Percentiles rank a stretch among this genome's conserved stretches.
phyloP scores from a whole-genome alignment of 2,113 vertebrate genomes.

The Pipra filicauda region DNA sequence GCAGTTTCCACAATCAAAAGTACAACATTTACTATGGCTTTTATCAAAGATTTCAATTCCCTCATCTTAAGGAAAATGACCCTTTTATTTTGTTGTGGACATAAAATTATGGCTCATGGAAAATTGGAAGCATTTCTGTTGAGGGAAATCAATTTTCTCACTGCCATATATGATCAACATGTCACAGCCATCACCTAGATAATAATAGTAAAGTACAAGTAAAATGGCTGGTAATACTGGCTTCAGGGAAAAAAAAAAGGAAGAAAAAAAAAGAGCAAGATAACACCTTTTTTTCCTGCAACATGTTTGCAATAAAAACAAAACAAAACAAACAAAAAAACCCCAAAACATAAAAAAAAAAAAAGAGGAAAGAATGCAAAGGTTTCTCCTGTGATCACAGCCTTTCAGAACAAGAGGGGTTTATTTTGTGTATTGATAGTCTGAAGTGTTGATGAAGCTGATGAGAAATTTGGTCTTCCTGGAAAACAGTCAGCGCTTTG shows the following conservation, averaged over 20 bases:
- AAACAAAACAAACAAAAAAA: conserved; percentile 4
- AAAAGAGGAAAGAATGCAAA: conserved; percentile 5
- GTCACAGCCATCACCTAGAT: conserved; percentile 86
- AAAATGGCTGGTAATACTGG: conserved; percentile 81
- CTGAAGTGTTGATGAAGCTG: conserved; percentile 70
- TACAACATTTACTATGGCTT: conserved; percentile 87
- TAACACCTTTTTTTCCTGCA: conserved; percentile 26
- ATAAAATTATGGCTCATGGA: conserved; percentile 97
- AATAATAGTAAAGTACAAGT: conserved; percentile 84
- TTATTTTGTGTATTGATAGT: conserved; percentile 60
- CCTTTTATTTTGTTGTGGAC: conserved; percentile 99
- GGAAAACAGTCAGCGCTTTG: conserved; percentile 71
- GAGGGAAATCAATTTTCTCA: conserved; percentile 98
- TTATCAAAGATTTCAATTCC: conserved; percentile 95
- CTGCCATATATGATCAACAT: conserved; percentile 90
- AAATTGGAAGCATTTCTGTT: conserved; percentile 98
- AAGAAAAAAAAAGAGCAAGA: conserved; percentile 55
- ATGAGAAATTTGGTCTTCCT: conserved; percentile 71
- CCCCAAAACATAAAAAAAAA: not conserved
- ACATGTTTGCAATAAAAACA: conserved; percentile 36
- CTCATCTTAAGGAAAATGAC: conserved; percentile 92
- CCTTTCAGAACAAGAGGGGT: conserved; percentile 39
- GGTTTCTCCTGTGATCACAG: conserved; percentile 8
- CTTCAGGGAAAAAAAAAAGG: conserved; percentile 53
- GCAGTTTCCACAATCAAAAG: conserved; percentile 84